Evolutionary conservation across 2,113 vertebrate genomes (phyloP).

Genomic region (Nyctereutes procyonoides): DNA sequence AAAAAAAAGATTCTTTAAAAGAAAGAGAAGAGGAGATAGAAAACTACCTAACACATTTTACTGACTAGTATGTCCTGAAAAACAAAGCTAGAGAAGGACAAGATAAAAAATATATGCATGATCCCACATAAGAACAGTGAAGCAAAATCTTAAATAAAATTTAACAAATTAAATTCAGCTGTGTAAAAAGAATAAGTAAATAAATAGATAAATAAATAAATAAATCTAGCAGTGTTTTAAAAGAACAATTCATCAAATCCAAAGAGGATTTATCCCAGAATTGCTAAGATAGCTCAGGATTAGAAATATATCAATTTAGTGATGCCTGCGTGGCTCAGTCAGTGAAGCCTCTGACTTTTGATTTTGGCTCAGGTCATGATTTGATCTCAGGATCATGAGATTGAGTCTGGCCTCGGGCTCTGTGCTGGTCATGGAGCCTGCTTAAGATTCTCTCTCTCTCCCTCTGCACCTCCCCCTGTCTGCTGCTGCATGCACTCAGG

Average conservation of each 20-base stretch:
- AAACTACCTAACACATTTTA: not conserved
- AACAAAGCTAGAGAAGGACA: not conserved
- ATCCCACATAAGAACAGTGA: not conserved
- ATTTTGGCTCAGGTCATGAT: not conserved
- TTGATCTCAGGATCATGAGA: not conserved
- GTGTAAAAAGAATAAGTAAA: no score
- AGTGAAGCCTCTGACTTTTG: not conserved
- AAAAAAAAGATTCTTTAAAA: slow-evolving; percentile 79
- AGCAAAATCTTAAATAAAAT: slow-evolving; percentile 51
- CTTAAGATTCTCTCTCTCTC: not conserved
- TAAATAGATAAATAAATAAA: no score
- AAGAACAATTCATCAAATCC: slow-evolving; percentile 14
- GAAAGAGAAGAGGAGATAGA: slow-evolving; percentile 83
- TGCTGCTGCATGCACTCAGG: no score
- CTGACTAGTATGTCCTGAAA: not conserved
- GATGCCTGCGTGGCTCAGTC: not conserved
- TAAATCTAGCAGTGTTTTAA: not conserved
- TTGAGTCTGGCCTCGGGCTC: not conserved
- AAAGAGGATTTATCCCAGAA: slow-evolving; percentile 10
- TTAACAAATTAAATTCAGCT: slow-evolving; percentile 15
- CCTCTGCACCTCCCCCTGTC: not conserved
- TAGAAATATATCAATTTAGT: not conserved
- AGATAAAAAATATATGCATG: not conserved
- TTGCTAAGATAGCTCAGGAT: not conserved
- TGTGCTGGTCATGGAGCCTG: not conserved